Base-by-base conservation (phyloP, 2,113 vertebrate genomes). In the Sturnus vulgaris region DNA sequence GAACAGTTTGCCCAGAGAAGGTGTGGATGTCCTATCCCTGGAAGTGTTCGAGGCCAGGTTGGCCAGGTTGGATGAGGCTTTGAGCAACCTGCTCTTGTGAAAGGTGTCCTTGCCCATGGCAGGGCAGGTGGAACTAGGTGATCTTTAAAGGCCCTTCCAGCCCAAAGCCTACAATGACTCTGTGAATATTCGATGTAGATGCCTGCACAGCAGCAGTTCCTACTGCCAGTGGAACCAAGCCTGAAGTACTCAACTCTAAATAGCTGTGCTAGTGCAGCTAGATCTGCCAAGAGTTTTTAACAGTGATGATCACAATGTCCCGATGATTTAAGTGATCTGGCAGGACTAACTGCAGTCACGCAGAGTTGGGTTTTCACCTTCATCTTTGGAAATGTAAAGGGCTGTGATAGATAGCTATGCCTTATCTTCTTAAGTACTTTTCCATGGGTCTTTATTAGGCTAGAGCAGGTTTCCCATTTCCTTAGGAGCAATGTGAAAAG, bases 281-380 rank as follows among this genome's bases (percentile, higher is more conserved):
- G 60, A 44, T 86, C 71, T 95, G 90, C 93, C 82, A 93, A 15
- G 76, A 73, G 63, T 63, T 92, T 91, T 72, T 77, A 85, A 63
- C 56, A 56, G 85, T 12, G 44, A 66, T 86, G 63, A 35, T 80
- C 30, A 5, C 1, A 7, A 88, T 77, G 44, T 95, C 59, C 65
- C 63, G 82, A 47, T 86, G 42, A 56, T 90, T 63, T 91, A 73
- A 91, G 68, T n/a, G 56, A 52, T 47, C 75, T 95, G 71, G 85
- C 82, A 94, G 47, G 86, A 68, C 82, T 72, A 79, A 76, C 61
- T 77, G 42, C 59, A 68, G 35, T 81, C 66, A 55, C 77, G 50
- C 7, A 40, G 66, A 52, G 4, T 4, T 68, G 78, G 27, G 21
- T 3, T 70, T 94, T 92, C 69, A 73, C 82, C 68, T 82, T 95